Evolutionary conservation across 2,113 vertebrate genomes (phyloP).

Genomic region (Zosterops pallidus): DNA sequence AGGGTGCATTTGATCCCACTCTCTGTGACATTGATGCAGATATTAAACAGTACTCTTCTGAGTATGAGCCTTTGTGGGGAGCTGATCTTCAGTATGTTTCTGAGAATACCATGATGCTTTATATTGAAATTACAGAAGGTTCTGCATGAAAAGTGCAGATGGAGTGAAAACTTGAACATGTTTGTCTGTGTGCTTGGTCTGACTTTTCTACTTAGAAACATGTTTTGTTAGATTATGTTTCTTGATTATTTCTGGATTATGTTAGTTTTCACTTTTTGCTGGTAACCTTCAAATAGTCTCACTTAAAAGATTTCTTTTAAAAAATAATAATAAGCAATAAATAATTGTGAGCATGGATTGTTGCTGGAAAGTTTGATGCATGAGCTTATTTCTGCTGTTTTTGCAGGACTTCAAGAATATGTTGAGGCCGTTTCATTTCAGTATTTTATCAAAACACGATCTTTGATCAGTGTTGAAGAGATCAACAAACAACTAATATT

Average conservation of each 20-base stretch:
- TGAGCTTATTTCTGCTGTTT: not conserved
- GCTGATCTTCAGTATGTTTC: not conserved
- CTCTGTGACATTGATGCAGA: not conserved
- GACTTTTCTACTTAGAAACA: accelerated
- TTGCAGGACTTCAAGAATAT: conserved; percentile 93
- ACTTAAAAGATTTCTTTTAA: not conserved
- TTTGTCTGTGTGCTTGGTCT: not conserved
- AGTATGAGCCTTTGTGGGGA: not conserved
- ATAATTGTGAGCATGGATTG: not conserved
- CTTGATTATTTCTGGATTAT: not conserved
- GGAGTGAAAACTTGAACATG: not conserved
- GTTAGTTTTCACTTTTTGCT: not conserved
- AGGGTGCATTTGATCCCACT: not conserved
- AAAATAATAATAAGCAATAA: not conserved
- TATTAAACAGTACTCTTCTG: not conserved
- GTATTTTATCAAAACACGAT: conserved; percentile 91
- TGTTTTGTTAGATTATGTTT: not conserved
- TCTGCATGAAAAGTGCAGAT: not conserved
- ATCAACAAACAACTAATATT: conserved; percentile 92
- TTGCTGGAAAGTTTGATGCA: not conserved
- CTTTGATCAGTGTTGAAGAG: conserved; percentile 91
- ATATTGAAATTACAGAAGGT: not conserved
- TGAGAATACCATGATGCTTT: not conserved
- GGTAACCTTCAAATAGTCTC: not conserved
- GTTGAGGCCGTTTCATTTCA: conserved; percentile 95